Evolutionary conservation across 2,888 invertebrate genomes (phyloP).

Genomic region (Marronus borbonicus): DNA sequence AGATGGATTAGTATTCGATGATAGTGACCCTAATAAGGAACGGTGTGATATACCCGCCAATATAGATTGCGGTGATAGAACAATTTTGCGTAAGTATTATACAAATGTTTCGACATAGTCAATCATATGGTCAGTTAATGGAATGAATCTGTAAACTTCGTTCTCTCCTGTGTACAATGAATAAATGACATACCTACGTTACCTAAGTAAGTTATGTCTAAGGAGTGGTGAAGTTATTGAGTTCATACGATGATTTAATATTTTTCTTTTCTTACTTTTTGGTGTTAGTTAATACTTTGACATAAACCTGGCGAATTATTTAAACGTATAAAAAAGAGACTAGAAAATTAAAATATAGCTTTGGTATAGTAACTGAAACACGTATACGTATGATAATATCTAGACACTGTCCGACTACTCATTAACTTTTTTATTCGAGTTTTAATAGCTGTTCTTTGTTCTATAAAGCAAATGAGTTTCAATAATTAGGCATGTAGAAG

Average conservation of each 20-base stretch:
- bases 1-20: conserved; percentile 84
- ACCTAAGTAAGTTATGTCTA: conserved; percentile 27
- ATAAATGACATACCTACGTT: conserved; percentile 37
- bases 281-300: conserved; percentile 3
- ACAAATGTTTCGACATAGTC: conserved; percentile 5
- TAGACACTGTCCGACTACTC: too few relatives aligned
- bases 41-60: conserved; percentile 85
- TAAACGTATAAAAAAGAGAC: too few relatives aligned
- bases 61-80: conserved; percentile 84
- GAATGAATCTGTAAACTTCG: too few relatives aligned
- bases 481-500: too few relatives aligned
- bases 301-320: not conserved
- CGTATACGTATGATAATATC: too few relatives aligned
- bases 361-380: too few relatives aligned
- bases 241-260: not conserved
- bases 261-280: conserved; percentile 3
- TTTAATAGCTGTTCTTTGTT: too few relatives aligned
- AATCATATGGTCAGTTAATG: not conserved
- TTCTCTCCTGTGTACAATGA: not conserved
- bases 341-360: too few relatives aligned
- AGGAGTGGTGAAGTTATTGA: conserved; percentile 28
- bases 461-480: too few relatives aligned
- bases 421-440: too few relatives aligned
- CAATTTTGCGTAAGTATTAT: conserved; percentile 79
- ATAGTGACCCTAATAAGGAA: conserved; percentile 81